Conservation (phyloP, 2,888 invertebrate genomes). For the Monoplex corrugatus region DNA sequence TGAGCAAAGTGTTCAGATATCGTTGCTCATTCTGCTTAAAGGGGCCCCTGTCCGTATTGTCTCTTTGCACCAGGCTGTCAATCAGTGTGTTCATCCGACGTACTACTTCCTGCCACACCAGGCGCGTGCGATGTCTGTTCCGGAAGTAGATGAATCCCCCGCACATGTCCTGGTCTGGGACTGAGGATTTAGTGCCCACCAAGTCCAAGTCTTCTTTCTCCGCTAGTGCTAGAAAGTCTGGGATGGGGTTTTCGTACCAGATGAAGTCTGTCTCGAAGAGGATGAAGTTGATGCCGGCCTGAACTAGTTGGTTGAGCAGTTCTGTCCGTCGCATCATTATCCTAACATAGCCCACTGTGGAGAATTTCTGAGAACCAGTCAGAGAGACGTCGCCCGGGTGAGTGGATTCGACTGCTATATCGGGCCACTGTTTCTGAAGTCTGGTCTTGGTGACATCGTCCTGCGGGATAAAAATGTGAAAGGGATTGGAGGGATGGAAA, state of each 20-base stretch:
- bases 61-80: background rate
- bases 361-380: background rate
- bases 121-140: constrained; percentile 6
- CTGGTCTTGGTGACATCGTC: background rate
- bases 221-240: background rate
- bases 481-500: too few relatives aligned
- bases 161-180: background rate
- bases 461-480: too few relatives aligned
- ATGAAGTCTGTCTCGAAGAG: constrained; percentile 29
- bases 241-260: constrained; percentile 9
- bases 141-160: constrained; percentile 33
- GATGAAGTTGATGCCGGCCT: background rate
- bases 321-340: background rate
- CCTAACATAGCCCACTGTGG: background rate
- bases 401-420: background rate
- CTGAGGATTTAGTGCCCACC: background rate
- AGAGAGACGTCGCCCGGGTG: background rate
- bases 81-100: background rate
- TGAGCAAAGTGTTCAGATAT: background rate
- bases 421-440: background rate
- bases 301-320: background rate
- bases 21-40: background rate
- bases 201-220: background rate
- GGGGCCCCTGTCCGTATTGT: too few relatives aligned
- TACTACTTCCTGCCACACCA: background rate